Conservation (phyloP, 2,888 invertebrate genomes). For the Imbricaverruca yamaguchii region DNA sequence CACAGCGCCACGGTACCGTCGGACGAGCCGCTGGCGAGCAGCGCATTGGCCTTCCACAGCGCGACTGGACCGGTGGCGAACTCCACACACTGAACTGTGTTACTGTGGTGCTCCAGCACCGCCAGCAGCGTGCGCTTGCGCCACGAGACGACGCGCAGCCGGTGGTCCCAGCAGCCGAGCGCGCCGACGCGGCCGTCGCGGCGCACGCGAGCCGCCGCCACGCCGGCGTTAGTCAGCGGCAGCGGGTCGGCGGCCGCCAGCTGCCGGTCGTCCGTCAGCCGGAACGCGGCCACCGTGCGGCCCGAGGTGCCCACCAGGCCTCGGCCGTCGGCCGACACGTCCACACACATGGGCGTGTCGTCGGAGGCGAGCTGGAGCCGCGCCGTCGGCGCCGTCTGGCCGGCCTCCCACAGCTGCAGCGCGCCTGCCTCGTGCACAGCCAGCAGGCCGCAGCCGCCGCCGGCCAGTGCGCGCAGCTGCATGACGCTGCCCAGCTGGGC, state of each 20-base stretch:
- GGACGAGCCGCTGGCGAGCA: conserved; percentile 32
- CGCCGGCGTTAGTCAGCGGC: conserved; percentile 29
- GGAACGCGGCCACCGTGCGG: background rate
- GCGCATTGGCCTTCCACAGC: conserved; percentile 24
- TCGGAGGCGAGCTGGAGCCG: background rate
- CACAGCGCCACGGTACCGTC: conserved; percentile 32
- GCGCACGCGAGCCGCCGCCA: conserved; percentile 26
- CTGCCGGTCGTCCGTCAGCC: background rate
- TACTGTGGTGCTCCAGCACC: conserved; percentile 31
- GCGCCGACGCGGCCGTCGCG: conserved; percentile 31
- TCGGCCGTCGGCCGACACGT: conserved; percentile 7
- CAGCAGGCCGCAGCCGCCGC: background rate
- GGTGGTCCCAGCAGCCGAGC: conserved; percentile 32
- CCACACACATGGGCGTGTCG: conserved; percentile 6
- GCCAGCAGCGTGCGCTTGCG: conserved; percentile 31
- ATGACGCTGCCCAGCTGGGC: background rate
- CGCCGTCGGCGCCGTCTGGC: background rate
- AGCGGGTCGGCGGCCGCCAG: background rate
- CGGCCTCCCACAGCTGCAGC: background rate
- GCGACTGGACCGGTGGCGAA: conserved; percentile 28
- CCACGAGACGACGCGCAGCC: conserved; percentile 30
- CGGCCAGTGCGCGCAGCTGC: background rate
- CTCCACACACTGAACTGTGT: conserved; percentile 31
- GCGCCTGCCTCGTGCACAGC: conserved; percentile 13
- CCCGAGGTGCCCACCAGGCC: conserved; percentile 17